Evolutionary conservation across 2,113 vertebrate species (phyloP).

Genomic region (Aplodontia rufa): DNA sequence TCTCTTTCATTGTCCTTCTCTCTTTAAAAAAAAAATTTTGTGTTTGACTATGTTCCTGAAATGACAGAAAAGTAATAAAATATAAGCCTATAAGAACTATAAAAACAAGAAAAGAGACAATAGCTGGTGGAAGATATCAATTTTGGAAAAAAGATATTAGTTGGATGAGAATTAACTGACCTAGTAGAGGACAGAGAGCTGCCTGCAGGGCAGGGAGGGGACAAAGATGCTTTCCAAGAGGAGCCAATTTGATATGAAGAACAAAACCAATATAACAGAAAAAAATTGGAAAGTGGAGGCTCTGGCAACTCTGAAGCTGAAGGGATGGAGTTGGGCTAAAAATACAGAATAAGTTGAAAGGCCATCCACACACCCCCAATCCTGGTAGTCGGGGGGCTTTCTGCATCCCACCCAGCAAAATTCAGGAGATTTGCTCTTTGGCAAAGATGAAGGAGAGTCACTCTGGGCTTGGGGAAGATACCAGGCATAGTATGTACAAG

Average conservation of each 20-base stretch:
- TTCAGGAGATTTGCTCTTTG: not conserved
- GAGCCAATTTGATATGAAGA: not conserved
- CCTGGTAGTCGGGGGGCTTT: not conserved
- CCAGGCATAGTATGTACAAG: not conserved
- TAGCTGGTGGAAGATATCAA: not conserved
- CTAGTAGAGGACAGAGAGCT: constrained; percentile 6
- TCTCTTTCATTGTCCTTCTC: too few species aligned
- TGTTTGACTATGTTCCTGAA: constrained; percentile 31
- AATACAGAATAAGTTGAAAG: not conserved
- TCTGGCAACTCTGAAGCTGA: not conserved
- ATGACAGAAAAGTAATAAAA: constrained; percentile 28
- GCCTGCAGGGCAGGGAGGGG: not conserved
- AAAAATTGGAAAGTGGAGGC: not conserved
- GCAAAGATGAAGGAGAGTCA: not conserved
- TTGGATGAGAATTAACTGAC: constrained; percentile 15
- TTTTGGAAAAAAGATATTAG: not conserved
- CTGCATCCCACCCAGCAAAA: not conserved
- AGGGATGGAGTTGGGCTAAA: not conserved
- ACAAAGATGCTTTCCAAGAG: not conserved
- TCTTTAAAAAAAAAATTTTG: too few species aligned
- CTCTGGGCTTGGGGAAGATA: not conserved
- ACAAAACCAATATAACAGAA: not conserved
- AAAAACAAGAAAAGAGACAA: constrained; percentile 7
- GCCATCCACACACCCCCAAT: not conserved
- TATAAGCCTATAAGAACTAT: not conserved